Evolutionary conservation across 2,888 invertebrate genomes (phyloP).

Genomic region (Parnassius glacialis): DNA sequence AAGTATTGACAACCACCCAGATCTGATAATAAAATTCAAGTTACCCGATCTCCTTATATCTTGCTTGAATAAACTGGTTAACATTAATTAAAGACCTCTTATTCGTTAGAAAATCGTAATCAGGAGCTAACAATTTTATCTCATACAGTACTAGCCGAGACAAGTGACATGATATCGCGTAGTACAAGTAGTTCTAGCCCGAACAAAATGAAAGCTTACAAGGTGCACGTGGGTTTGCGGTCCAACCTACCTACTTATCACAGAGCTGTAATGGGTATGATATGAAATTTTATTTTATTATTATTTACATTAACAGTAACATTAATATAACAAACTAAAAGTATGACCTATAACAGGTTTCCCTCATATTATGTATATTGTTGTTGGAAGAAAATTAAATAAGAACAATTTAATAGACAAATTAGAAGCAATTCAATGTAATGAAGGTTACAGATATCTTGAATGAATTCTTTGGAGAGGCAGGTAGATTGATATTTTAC

Average conservation of each 20-base stretch:
- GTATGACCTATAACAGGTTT: no score
- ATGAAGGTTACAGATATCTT: no score
- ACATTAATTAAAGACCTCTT: slow-evolving; percentile 1
- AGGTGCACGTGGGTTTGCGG: slow-evolving; percentile 9
- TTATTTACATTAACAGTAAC: background rate
- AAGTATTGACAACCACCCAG: no score
- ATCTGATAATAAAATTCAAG: no score
- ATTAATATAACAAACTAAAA: no score
- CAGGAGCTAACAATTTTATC: slow-evolving; percentile 16
- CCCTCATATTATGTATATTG: no score
- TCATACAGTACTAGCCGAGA: background rate
- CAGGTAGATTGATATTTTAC: no score
- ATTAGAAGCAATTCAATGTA: no score
- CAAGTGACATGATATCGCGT: slow-evolving; percentile 9
- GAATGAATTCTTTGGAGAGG: no score
- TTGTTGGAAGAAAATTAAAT: no score
- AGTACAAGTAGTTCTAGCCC: slow-evolving; percentile 10
- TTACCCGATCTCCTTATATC: background rate
- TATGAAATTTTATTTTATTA: background rate
- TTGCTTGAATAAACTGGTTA: background rate
- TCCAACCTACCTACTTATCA: slow-evolving; percentile 12
- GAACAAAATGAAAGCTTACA: slow-evolving; percentile 24
- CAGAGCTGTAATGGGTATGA: slow-evolving; percentile 15
- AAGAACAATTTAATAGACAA: no score
- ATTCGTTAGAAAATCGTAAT: slow-evolving; percentile 10